phyloP scores from a whole-genome alignment of 2,888 invertebrate genomes.

The Volucella bombylans region DNA sequence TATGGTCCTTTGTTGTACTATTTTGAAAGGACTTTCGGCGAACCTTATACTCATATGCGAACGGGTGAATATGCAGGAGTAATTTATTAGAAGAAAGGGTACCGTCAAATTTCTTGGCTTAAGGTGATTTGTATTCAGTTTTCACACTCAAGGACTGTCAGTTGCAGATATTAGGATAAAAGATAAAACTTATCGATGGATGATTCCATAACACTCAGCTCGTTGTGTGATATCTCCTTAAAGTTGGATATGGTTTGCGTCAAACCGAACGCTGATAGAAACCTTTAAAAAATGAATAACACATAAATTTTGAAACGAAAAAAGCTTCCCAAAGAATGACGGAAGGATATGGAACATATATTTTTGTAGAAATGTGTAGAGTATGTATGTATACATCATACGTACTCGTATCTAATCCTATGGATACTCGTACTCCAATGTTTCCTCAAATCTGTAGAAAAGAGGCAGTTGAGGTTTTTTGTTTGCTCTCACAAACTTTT shows the following conservation, averaged over 20 bases:
- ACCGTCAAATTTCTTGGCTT: constrained; percentile 46
- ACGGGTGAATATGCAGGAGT: constrained; percentile 30
- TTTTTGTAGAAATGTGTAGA: constrained; percentile 20
- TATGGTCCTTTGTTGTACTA: constrained; percentile 30
- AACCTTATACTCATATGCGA: constrained; percentile 24
- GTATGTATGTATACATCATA: no score
- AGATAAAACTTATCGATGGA: constrained; percentile 41
- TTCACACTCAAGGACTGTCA: constrained; percentile 51
- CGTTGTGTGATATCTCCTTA: constrained; percentile 11
- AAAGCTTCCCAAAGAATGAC: constrained; percentile 30
- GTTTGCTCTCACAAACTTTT: constrained; percentile 27
- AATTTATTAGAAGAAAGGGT: constrained; percentile 68
- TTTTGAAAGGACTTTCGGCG: constrained; percentile 18
- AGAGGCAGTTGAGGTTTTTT: not conserved
- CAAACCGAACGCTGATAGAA: not conserved
- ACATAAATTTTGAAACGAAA: constrained; percentile 38
- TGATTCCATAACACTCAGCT: constrained; percentile 32
- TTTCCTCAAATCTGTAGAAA: not conserved
- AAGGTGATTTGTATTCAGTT: constrained; percentile 69
- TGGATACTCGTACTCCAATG: not conserved
- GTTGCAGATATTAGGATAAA: constrained; percentile 31
- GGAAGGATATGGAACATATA: constrained; percentile 45
- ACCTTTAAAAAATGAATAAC: constrained; percentile 32
- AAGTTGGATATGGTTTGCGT: constrained; percentile 9
- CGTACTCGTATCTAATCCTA: no score